Conservation (phyloP, 2,888 invertebrate genomes). For the Agrochola circellaris region DNA sequence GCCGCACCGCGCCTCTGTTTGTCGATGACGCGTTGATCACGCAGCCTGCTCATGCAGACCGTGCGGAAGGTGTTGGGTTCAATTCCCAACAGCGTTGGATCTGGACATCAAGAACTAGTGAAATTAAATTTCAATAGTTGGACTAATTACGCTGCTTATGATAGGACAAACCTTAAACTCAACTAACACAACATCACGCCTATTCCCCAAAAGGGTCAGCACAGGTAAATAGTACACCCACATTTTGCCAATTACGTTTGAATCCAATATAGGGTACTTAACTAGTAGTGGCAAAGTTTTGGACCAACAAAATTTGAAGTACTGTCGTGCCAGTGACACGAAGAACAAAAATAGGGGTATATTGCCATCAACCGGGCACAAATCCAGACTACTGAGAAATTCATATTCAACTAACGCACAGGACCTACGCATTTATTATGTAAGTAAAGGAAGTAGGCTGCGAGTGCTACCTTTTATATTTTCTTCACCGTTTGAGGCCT, state of each 20-base stretch:
- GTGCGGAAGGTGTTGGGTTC: no score
- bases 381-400: no score
- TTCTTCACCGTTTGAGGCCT: slow-evolving; percentile 8
- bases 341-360: not conserved
- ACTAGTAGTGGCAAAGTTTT: not conserved
- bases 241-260: not conserved
- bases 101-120: not conserved
- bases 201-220: not conserved
- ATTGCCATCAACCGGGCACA: not conserved
- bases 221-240: not conserved
- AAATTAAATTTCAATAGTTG: not conserved
- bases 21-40: no score
- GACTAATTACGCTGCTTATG: not conserved
- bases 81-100: no score
- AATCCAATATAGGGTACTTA: not conserved
- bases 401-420: not conserved
- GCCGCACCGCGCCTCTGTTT: no score
- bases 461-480: not conserved
- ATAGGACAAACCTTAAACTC: not conserved
- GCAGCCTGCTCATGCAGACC: no score
- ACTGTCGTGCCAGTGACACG: not conserved
- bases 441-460: not conserved
- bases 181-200: not conserved
- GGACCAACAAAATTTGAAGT: not conserved
- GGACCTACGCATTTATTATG: not conserved